phyloP scores from a whole-genome alignment of 2,113 vertebrate genomes.

The Heloderma charlesbogerti region DNA sequence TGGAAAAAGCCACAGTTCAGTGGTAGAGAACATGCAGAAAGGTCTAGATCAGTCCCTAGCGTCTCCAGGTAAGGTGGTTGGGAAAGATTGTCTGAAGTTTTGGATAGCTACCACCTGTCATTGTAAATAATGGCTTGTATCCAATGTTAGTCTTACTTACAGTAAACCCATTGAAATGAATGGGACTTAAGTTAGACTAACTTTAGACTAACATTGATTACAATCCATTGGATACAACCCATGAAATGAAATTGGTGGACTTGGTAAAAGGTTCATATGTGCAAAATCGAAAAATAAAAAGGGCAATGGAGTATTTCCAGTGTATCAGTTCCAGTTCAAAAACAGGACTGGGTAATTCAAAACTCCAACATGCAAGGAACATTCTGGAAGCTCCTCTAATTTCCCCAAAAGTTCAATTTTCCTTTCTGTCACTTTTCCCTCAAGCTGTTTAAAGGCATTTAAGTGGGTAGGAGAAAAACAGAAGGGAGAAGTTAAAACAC shows the following conservation, averaged over 20 bases:
- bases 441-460: conserved; percentile 57
- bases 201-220: no score
- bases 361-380: background rate
- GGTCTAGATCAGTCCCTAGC: background rate
- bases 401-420: conserved; percentile 46
- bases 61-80: no score
- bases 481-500: background rate
- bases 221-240: no score
- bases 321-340: background rate
- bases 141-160: no score
- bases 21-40: no score
- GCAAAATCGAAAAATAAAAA: background rate
- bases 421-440: conserved; percentile 30
- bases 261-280: no score
- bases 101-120: no score
- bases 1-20: background rate
- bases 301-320: background rate
- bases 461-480: background rate
- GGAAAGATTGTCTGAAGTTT: no score
- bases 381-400: conserved; percentile 29
- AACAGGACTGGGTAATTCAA: background rate
- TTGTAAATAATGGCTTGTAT: no score
- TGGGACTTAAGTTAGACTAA: no score
- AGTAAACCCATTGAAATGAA: no score
- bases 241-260: background rate